A percentile compares a stretch with the other conserved stretches of the same genome.
phyloP scores from a whole-genome alignment of 1,140 invertebrate genomes.

The Asbolus verrucosus region DNA sequence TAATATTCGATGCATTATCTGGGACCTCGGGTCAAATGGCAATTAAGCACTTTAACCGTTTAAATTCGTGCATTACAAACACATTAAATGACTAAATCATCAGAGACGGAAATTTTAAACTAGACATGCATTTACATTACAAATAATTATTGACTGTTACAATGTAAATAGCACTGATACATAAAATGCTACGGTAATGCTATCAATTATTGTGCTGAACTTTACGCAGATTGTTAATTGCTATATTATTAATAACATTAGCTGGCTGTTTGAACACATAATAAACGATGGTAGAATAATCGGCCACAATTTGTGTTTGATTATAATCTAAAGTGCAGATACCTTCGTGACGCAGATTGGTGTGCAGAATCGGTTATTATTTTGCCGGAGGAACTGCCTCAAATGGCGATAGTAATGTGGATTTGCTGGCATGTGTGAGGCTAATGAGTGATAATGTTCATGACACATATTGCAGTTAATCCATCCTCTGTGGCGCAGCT shows the following conservation, averaged over 20 bases:
- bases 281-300: background rate
- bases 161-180: background rate
- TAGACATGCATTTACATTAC: constrained; percentile 1
- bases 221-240: background rate
- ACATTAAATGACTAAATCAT: constrained; percentile 8
- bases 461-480: constrained; percentile 35
- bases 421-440: background rate
- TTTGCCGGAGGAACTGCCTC: no score
- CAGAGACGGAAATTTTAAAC: background rate
- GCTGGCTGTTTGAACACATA: no score
- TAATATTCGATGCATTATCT: background rate
- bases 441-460: constrained; percentile 10
- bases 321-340: background rate
- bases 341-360: background rate
- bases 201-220: background rate
- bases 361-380: no score
- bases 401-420: background rate
- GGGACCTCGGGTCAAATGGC: background rate
- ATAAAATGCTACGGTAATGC: background rate
- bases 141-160: background rate
- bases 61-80: constrained; percentile 4
- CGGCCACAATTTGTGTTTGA: no score
- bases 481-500: background rate
- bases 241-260: no score
- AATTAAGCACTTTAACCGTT: constrained; percentile 4